Evolutionary conservation across 2,888 invertebrate genomes (phyloP), one percentile per base, ranked within the genome.

Genomic region (Bembecia ichneumoniformis): DNA sequence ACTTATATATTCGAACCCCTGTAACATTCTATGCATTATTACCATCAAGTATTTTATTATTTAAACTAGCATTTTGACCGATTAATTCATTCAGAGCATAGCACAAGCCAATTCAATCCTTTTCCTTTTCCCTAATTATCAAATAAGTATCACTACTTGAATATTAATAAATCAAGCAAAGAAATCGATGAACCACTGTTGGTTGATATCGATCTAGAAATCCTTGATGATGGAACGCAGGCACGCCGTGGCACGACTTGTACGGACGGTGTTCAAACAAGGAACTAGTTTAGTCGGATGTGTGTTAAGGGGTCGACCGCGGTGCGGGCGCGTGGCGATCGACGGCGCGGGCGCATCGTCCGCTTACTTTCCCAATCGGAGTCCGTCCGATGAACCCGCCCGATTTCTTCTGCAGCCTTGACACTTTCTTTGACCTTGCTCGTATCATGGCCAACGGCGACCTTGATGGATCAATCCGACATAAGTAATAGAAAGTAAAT

Each of bases 381-480:
- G 71, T 63, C 60, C 69, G 83, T 68, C 59, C 83, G 64, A 78
- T 81, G 84, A 84, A 77, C 86, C 70, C 76, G 62, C 60, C 74
- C 74, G 83, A 83, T 84, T 86, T 82, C 87, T 81, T 82, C 77
- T 73, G 71, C 73, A 87, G 67, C 87, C 87, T 87, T 87, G 87
- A 87, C 84, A 86, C 83, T 84, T 86, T 86, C 83, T 84, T 72
- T 82, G 74, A 80, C 83, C 86, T 84, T 86, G 81, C 71, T 62
- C 53, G 56, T 53, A 51, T 59, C 59, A 59, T 60, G 51, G 62
- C 71, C 69, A 66, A 71, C 64, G 69, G 58, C 66, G 80, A 77
- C 83, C 86, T 86, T 83, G 80, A 73, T 65, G 58, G 65, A 69
- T 64, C 60, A 48, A 55, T 66, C 63, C 60, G 55, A 69, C 58